A percentile compares a stretch with the other conserved stretches of the same genome.
phyloP scores from a whole-genome alignment of 2,113 vertebrate species.

The Nannobrachium achirus region DNA sequence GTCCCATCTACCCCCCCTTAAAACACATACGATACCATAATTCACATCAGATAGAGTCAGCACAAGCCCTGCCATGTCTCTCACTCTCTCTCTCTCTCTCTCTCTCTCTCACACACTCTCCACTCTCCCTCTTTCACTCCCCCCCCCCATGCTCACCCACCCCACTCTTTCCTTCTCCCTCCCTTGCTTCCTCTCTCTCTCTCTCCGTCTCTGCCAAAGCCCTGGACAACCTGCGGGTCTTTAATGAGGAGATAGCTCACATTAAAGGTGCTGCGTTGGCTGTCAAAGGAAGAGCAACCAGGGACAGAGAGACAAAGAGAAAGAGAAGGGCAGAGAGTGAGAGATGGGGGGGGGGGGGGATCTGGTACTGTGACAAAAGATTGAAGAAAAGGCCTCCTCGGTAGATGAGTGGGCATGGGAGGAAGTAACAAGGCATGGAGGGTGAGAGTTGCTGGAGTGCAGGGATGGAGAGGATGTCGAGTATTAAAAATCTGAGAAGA shows the following conservation, averaged over 20 bases:
- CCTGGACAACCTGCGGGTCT: constrained; percentile 65
- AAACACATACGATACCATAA: no score
- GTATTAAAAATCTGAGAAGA: background rate
- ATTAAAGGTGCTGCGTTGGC: constrained; percentile 69
- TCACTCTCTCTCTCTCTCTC: constrained; percentile 27
- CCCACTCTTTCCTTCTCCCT: background rate
- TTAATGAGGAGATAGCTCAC: constrained; percentile 75
- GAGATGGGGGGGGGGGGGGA: background rate
- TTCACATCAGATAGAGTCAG: background rate
- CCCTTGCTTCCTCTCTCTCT: background rate
- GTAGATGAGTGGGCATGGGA: constrained; percentile 13
- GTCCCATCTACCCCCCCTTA: no score
- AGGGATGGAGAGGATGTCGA: constrained; percentile 9
- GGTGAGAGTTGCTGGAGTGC: constrained; percentile 8
- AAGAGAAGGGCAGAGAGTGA: constrained; percentile 9
- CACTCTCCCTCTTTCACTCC: background rate
- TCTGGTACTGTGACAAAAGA: constrained; percentile 6
- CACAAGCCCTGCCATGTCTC: constrained; percentile 3
- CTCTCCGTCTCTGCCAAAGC: constrained; percentile 26
- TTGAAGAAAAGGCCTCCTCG: constrained; percentile 8
- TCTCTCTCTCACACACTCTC: constrained; percentile 7
- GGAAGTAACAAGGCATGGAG: constrained; percentile 8
- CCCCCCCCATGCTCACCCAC: constrained; percentile 29
- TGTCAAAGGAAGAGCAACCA: constrained; percentile 55
- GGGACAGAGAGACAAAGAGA: constrained; percentile 45